Base-by-base conservation (phyloP, 2,113 vertebrate species). In the Mirza zaza region DNA sequence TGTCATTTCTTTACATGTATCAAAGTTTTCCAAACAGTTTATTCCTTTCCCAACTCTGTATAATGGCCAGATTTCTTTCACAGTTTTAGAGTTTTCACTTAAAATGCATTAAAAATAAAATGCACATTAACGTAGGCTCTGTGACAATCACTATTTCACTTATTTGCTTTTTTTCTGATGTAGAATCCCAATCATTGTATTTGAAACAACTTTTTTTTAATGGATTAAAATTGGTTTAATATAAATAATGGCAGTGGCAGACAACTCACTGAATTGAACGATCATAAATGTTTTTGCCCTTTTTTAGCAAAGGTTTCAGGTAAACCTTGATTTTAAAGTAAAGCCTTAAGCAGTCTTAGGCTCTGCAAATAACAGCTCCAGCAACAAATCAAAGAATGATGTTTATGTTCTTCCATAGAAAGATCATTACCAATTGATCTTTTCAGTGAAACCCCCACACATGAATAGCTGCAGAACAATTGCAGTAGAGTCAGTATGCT, bases 361-460 rank as follows among this genome's bases (percentile, higher is more conserved):
- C 50, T 97, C 75, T 91, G 86, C 70, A 97, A 93, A 88, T 75
- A 91, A 48, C 25, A 87, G 39, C 57, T 93, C 45, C 34, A 39
- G 80, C 65, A 85, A 45, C 34, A 97, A 75, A 89, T 89, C 65
- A 91, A 71, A 94, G 67, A 92, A 79, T 45, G 23, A 70, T 93
- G 42, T 81, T 94, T 94, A 87, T 77, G 18, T 87, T 97, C 42
- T 68, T 87, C 67, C 67, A 55, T 11, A 88, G 90, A 87, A 77
- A 96, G 57, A 95, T 93, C 82, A 52, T 85, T 91, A 87, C 32
- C 67, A 87, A 55, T 87, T 95, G 87, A 95, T 91, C 59, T 89
- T 94, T 96, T 85, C 8, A 34, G 36, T 50, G 93, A 92, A 87
- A 90, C 20, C 25, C 75, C 48, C n/a, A 79, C 52, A 93, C 57